Base-by-base conservation (phyloP, 1,140 invertebrate genomes). In the Ctenoplectra terminalis region DNA sequence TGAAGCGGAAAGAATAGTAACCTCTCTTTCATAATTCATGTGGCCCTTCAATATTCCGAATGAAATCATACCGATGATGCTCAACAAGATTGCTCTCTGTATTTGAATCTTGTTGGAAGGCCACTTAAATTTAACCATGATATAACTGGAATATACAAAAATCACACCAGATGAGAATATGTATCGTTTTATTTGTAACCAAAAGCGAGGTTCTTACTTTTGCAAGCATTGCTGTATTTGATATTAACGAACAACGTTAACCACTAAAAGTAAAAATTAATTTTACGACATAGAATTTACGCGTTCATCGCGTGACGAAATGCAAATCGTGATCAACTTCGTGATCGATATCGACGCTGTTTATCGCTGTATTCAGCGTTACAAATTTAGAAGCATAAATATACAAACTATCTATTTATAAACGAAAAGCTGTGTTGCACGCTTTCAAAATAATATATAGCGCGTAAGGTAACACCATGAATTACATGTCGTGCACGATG, bases 21-120 rank as follows among this genome's bases (percentile, higher is more conserved):
- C 90, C 83, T 90, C 37, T 37, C 67, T 80, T 50, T 90, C 83
- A 67, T 89, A 90, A 23, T 87, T 63, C 26, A 67, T 11, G n/a
- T 90, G 90, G 37, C 84, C 84, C 11, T 48, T 63, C 11, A 83
- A 64, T 58, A 90, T 89, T 31, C 81, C 85, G 63, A n/a, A 77
- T 11, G 86, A 82, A 13, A 89, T 84, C n/a, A 73, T 26, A 20
- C 86, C 72, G 40, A 66, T 81, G 23, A 90, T 31, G 29, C 83
- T 72, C 26, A 87, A 13, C 9, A 90, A 37, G 23, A 89, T 67
- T 15, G 67, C 48, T 69, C 80, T 81, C 74, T 90, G 89, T 3
- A 87, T 15, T 26, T 77, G 67, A 61, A 87, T 78, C 34, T 79
- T 90, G 48, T 54, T n/a, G 1, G 15, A 1, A 7, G 13, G 6